Percentiles rank a stretch among this genome's conserved stretches.
Evolutionary conservation across 2,797 vertebrate genomes (phyloP).

Genomic region (Lepidocolaptes lacrymiger): DNA sequence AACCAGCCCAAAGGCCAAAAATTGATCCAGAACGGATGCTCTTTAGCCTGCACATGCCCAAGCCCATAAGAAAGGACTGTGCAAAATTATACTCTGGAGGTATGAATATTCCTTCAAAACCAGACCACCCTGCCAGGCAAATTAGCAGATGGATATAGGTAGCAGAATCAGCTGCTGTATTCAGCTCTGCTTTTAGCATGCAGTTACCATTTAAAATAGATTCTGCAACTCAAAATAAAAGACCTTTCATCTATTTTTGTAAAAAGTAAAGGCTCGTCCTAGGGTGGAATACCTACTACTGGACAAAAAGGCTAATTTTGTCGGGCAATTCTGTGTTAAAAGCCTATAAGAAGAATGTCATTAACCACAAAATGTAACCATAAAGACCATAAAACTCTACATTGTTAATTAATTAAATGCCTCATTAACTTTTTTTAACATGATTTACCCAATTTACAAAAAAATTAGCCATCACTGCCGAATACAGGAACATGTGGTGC

Average conservation of each 20-base stretch:
- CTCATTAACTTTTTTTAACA: slow-evolving; percentile 82
- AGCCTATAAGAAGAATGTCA: slow-evolving; percentile 75
- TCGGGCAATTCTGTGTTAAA: slow-evolving; percentile 66
- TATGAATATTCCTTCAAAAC: slow-evolving; percentile 24
- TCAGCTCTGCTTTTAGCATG: not conserved
- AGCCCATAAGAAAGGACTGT: not conserved
- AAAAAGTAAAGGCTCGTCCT: not conserved
- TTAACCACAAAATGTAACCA: slow-evolving; percentile 81
- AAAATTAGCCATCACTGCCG: slow-evolving; percentile 68
- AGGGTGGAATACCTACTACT: slow-evolving; percentile 42
- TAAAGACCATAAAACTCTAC: slow-evolving; percentile 80
- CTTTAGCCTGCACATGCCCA: slow-evolving; percentile 2
- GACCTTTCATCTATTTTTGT: slow-evolving; percentile 37
- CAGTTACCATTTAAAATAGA: slow-evolving; percentile 46
- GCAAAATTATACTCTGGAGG: not conserved
- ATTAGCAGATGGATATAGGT: slow-evolving; percentile 51
- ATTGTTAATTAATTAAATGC: slow-evolving; percentile 85
- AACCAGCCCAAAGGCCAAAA: not conserved
- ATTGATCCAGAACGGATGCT: not conserved
- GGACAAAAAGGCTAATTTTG: slow-evolving; percentile 69
- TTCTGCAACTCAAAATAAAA: slow-evolving; percentile 38
- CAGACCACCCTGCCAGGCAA: slow-evolving; percentile 42
- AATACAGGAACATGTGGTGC: slow-evolving; percentile 59
- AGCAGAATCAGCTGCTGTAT: not conserved
- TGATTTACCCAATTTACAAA: slow-evolving; percentile 81